These are phyloP conservation scores for Cheilinus undulatus DNA, from an alignment of 2,113 vertebrate genomes.

Conservation along the genomic window DNA sequence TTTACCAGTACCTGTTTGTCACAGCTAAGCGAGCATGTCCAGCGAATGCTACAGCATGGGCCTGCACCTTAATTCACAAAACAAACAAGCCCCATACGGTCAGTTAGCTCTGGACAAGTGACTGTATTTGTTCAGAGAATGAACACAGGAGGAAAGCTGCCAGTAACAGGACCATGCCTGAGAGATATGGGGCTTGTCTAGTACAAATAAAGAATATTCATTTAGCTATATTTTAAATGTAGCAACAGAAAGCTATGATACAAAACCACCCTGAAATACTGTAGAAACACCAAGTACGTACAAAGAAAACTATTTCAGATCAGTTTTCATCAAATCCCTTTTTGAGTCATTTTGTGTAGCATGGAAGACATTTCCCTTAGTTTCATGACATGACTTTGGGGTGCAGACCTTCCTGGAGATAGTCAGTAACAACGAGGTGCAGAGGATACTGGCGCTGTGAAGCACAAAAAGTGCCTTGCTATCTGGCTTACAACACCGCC, in stretches of 20 bases:
- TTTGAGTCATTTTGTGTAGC: too few species aligned
- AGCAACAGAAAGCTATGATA: not conserved
- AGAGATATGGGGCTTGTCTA: not conserved
- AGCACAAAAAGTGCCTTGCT: too few species aligned
- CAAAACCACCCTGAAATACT: not conserved
- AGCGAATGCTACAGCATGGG: constrained; percentile 23
- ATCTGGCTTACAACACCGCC: too few species aligned
- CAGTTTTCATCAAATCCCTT: too few species aligned
- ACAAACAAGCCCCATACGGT: constrained; percentile 34
- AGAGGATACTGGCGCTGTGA: too few species aligned
- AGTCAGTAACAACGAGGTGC: too few species aligned
- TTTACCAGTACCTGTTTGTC: constrained; percentile 52
- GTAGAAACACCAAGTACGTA: too few species aligned
- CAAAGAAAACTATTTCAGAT: too few species aligned
- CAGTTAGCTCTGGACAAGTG: constrained; percentile 20
- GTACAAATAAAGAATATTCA: not conserved
- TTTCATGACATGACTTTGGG: too few species aligned
- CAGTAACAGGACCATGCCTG: not conserved
- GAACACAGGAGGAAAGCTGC: constrained; percentile 26
- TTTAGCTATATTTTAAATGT: not conserved
- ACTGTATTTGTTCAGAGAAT: constrained; percentile 29
- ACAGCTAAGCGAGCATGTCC: constrained; percentile 51
- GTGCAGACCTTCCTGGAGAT: too few species aligned
- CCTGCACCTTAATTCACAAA: constrained; percentile 33
- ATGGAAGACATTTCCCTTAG: too few species aligned